phyloP scores from a whole-genome alignment of 1,140 invertebrate species.

The Yoshiicerus persimilis region DNA sequence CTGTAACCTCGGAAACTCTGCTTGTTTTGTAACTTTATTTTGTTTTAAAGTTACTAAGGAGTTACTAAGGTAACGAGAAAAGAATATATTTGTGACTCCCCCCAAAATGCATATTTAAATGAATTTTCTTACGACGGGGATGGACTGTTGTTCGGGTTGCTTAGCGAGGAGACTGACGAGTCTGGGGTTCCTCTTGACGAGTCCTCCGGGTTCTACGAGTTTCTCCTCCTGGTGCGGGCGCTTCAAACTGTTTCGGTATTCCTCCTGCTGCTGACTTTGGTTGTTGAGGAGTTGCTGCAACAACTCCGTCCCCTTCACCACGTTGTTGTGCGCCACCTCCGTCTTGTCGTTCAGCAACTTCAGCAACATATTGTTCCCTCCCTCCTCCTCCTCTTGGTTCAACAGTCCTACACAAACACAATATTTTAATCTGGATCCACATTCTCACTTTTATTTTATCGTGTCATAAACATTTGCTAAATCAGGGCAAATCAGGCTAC shows the following conservation, averaged over 20 bases:
- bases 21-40: too few species aligned
- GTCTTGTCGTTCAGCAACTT: constrained; percentile 82
- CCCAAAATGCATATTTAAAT: too few species aligned
- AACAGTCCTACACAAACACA: constrained; percentile 60
- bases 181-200: constrained; percentile 81
- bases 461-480: too few species aligned
- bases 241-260: constrained; percentile 11
- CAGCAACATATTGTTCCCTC: constrained; percentile 71
- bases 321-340: constrained; percentile 67
- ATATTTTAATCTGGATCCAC: too few species aligned
- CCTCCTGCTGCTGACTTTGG: not conserved
- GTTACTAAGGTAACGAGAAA: too few species aligned
- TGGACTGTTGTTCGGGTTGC: constrained; percentile 61
- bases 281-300: constrained; percentile 72
- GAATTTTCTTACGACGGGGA: constrained; percentile 55
- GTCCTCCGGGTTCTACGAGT: constrained; percentile 36
- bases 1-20: too few species aligned
- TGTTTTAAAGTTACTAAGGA: too few species aligned
- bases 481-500: too few species aligned
- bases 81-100: too few species aligned
- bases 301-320: constrained; percentile 63
- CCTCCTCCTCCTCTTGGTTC: constrained; percentile 80
- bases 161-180: constrained; percentile 78
- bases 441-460: too few species aligned
- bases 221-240: constrained; percentile 26